Conservation (phyloP, 1,140 invertebrate genomes). For the Drosophila miranda region DNA sequence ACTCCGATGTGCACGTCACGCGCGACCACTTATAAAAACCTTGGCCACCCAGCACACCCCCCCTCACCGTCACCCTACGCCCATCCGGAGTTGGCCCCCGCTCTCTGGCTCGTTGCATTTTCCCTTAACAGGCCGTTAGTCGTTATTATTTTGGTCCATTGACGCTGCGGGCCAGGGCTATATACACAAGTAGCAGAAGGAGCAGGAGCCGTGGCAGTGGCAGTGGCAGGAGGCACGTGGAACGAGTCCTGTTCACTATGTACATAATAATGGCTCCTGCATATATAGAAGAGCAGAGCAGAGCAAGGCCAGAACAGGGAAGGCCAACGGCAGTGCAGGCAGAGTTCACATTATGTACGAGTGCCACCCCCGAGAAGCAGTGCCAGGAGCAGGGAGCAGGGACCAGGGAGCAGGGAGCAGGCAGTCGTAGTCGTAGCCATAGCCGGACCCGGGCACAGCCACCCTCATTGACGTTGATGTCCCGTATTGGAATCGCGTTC, state of each 20-base stretch:
- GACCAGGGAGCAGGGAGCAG: slow-evolving; percentile 5
- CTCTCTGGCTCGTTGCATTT: slow-evolving; percentile 53
- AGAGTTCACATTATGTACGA: slow-evolving; percentile 66
- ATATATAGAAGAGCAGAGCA: not conserved
- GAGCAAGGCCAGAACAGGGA: too few relatives aligned
- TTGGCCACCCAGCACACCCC: slow-evolving; percentile 53
- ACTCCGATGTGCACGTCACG: slow-evolving; percentile 64
- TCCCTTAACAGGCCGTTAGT: slow-evolving; percentile 80
- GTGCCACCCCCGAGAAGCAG: slow-evolving; percentile 39
- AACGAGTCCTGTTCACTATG: slow-evolving; percentile 19
- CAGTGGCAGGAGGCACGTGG: not conserved
- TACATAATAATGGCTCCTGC: slow-evolving; percentile 28
- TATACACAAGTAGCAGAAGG: slow-evolving; percentile 38
- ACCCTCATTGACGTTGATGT: slow-evolving; percentile 78
- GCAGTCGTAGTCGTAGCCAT: slow-evolving; percentile 22
- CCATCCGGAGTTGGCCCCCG: slow-evolving; percentile 6
- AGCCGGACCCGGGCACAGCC: slow-evolving; percentile 30
- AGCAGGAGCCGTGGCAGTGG: not conserved
- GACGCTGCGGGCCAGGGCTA: slow-evolving; percentile 77
- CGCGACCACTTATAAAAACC: slow-evolving; percentile 80
- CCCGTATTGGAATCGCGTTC: slow-evolving; percentile 81
- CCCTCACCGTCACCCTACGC: slow-evolving; percentile 9
- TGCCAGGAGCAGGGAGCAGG: slow-evolving; percentile 26
- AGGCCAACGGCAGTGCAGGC: slow-evolving; percentile 41
- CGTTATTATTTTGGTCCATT: slow-evolving; percentile 82